Evolutionary conservation across 2,113 vertebrate genomes (phyloP), one percentile per base, ranked within the genome.

Genomic region (Mormoops blainvillei): DNA sequence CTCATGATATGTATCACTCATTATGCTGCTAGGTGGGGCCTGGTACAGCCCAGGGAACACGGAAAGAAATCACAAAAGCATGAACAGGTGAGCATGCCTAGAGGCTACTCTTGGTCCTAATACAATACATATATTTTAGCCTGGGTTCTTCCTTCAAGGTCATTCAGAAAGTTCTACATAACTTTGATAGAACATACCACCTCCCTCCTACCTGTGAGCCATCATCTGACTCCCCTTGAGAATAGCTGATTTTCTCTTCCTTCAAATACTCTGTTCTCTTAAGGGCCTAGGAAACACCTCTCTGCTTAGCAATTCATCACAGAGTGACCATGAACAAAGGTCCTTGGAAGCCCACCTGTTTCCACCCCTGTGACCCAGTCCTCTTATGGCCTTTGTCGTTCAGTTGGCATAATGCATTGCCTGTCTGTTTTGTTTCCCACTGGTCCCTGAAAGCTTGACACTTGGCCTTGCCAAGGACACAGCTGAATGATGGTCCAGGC

Each of bases 321-420:
- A 22, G 76, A 87, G 36, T 43, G 38, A 26, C 10, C 4, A 6
- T 31, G n/a, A 45, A 7, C 0, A 3, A 20, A 31, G 56, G 41
- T 63, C 58, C 65, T 20, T 20, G 5, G 12, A 24, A 54, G 20
- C 24, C 26, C 24, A 14, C 80, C 36, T 10, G 1, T 36, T 18
- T 13, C 36, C 3, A 0, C n/a, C 18, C 12, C 10, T 11, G 0
- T 4, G 13, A 12, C 7, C 3, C 8, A 4, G 33, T 15, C 36
- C 33, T 26, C 67, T 76, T 5, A 4, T 0, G 0, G 26, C 33
- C 73, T 28, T 12, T 82, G 20, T 54, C 52, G 54, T n/a, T 10
- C 33, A 15, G 38, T 61, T 11, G 4, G 65, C 22, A 2, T 1
- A 3, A 41, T 26, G 38, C 8, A 14, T 41, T 36, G 26, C 5